Evolutionary conservation across 2,888 invertebrate species (phyloP), one percentile per base, ranked within the genome.

Genomic region (Lathronympha strigana): DNA sequence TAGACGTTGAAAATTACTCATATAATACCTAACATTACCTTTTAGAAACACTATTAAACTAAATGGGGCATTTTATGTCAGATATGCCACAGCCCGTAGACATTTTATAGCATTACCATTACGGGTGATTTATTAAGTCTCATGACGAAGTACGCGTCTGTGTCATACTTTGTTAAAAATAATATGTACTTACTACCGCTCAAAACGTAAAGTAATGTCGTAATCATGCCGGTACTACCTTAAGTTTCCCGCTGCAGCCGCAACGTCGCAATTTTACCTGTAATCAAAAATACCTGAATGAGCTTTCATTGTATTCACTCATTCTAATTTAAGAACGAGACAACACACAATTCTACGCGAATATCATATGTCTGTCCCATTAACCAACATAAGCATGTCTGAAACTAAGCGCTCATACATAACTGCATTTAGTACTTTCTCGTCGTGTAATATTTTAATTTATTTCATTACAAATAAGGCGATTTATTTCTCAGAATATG

Each of bases 41-140:
- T 54, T 47, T 28, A 54, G 54, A 62, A 47, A 11, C 47, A 54
- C 54, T 47, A 62, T 54, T 38, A 62, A 53, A 53, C 17, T n/a
- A 53, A 53, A 45, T 31, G 45, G 28, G 53, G 43, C 38, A 21
- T 61, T 45, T 45, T 57, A 57, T 31, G 57, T 57, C 43, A 19
- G 53, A 17, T 53, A 45, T 21, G 51, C 40, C 43, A 11, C 40
- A 53, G 23, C 28, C 33, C 61, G 33, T 33, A 40, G 21, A 53
- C 51, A 53, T 51, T 51, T 51, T 45, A 61, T 61, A 40, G 45
- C 61, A 8, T 9, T 36, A 13, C 50, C 19, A 40, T 43, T 43
- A 51, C 40, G 28, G 51, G 21, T 31, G 11, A 61, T 51, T 51
- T 43, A 61, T 61, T 21, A 61, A 21, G 31, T 51, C 15, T 51